Evolutionary conservation across 1,140 invertebrate genomes (phyloP).

Genomic region (Macrobrachium nipponense): DNA sequence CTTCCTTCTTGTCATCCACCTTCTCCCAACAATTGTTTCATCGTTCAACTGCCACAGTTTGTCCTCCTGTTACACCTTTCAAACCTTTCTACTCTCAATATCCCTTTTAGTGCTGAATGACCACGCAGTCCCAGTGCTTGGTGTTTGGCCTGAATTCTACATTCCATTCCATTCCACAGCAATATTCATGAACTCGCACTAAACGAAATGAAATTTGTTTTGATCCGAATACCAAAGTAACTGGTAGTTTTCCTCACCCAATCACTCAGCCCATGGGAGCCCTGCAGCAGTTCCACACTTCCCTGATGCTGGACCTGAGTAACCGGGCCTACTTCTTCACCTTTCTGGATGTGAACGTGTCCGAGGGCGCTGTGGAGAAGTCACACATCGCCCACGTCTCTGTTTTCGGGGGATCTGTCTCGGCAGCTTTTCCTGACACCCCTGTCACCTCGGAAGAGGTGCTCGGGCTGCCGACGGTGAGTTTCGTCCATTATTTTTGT

Average conservation of each 20-base stretch:
- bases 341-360: conserved; percentile 94
- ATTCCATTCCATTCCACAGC: too few species aligned
- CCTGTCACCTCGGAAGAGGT: conserved; percentile 86
- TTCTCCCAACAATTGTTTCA: too few species aligned
- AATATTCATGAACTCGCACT: too few species aligned
- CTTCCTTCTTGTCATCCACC: too few species aligned
- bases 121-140: too few species aligned
- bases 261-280: conserved; percentile 85
- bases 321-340: conserved; percentile 92
- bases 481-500: conserved; percentile 48
- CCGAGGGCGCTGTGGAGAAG: conserved; percentile 91
- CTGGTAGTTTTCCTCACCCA: conserved; percentile 40
- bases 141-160: too few species aligned
- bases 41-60: too few species aligned
- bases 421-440: conserved; percentile 87
- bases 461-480: conserved; percentile 83
- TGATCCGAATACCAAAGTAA: not conserved
- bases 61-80: too few species aligned
- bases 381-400: conserved; percentile 89
- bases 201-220: too few species aligned
- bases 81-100: too few species aligned
- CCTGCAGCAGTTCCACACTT: conserved; percentile 91
- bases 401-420: conserved; percentile 93
- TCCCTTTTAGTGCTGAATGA: too few species aligned
- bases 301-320: conserved; percentile 90